Evolutionary conservation across 2,797 vertebrate species (phyloP).

Genomic region (Eidolon dupreanum): DNA sequence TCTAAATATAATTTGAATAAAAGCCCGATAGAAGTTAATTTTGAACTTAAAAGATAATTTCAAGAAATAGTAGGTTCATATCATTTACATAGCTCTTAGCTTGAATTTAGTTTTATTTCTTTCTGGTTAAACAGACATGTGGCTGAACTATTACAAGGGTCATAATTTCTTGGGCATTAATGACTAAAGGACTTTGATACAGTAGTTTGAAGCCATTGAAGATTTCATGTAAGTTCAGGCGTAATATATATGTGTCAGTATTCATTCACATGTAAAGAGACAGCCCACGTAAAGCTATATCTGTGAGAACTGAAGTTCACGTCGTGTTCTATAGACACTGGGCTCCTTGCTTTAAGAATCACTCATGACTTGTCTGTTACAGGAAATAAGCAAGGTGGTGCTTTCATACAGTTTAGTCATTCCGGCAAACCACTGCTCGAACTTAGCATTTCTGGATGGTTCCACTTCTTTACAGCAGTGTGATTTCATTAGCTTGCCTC

Average conservation of each 20-base stretch:
- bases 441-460: neutral
- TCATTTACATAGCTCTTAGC: neutral
- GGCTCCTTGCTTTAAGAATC: neutral
- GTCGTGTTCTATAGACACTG: neutral
- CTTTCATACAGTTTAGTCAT: neutral
- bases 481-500: neutral
- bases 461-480: neutral
- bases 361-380: neutral
- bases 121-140: neutral
- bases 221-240: neutral
- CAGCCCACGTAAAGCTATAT: no score
- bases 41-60: neutral
- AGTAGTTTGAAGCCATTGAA: neutral
- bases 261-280: neutral
- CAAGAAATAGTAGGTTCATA: neutral
- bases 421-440: neutral
- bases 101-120: constrained; percentile 23
- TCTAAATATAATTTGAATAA: constrained; percentile 6
- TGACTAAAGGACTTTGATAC: neutral
- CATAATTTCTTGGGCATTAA: neutral
- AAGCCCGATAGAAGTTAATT: neutral
- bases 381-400: neutral
- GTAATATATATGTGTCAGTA: neutral
- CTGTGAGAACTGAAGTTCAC: neutral
- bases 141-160: neutral